Percentiles rank a stretch among this genome's conserved stretches.
phyloP scores from a whole-genome alignment of 2,113 vertebrate species.

The Tamias sibiricus region DNA sequence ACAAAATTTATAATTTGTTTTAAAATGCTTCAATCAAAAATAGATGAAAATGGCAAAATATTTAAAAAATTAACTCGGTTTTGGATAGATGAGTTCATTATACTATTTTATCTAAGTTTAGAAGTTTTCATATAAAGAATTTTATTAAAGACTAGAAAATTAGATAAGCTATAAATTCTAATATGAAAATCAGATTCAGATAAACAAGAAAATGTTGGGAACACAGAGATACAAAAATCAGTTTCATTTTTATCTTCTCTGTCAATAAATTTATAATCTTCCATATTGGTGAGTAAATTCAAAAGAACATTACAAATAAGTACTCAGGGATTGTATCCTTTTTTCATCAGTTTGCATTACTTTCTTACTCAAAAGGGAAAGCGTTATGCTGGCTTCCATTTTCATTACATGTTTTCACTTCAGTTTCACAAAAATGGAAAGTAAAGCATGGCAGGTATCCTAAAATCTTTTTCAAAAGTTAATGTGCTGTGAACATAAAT shows the following conservation, averaged over 20 bases:
- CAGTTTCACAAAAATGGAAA: conserved; percentile 30
- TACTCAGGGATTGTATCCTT: conserved; percentile 14
- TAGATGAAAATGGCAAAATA: conserved; percentile 20
- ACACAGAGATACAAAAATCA: conserved; percentile 9
- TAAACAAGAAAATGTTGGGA: conserved; percentile 45
- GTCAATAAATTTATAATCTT: conserved; percentile 20
- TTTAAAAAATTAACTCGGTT: not conserved
- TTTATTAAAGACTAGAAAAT: not conserved
- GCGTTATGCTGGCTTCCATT: conserved; percentile 14
- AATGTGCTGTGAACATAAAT: conserved; percentile 42
- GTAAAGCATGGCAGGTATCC: conserved; percentile 6
- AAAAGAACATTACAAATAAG: conserved; percentile 30
- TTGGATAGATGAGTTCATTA: not conserved
- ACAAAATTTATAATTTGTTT: conserved; percentile 37
- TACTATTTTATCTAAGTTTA: conserved; percentile 17
- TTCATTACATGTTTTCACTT: conserved; percentile 45
- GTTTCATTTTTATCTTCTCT: conserved; percentile 39
- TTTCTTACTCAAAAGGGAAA: conserved; percentile 45
- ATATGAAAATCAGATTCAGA: conserved; percentile 40
- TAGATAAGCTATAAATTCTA: conserved; percentile 43
- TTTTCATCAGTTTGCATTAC: not conserved
- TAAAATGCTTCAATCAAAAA: conserved; percentile 38
- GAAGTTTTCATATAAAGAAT: conserved; percentile 7
- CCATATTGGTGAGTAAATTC: conserved; percentile 27
- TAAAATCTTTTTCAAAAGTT: conserved; percentile 45